These are phyloP conservation scores for Sebastes wilsoni DNA, from an alignment of 2,797 vertebrate species.

Conservation along the genomic window DNA sequence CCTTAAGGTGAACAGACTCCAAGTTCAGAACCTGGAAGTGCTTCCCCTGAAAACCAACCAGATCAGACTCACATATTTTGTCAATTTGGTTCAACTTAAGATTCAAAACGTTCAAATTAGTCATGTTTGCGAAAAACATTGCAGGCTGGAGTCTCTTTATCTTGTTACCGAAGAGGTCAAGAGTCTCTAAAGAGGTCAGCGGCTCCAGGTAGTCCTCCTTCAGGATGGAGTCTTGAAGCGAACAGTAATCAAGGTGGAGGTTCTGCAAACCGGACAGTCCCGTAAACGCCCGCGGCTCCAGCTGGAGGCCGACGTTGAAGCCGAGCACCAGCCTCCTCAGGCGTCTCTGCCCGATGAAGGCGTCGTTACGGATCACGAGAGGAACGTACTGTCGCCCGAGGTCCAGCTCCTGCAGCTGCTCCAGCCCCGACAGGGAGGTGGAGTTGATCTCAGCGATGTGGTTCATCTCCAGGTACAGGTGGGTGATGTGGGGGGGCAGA, in stretches of 20 bases:
- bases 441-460: conserved; percentile 73
- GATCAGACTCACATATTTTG: conserved; percentile 79
- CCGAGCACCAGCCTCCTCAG: conserved; percentile 79
- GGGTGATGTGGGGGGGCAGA: conserved; percentile 75
- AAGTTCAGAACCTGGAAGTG: conserved; percentile 75
- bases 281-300: conserved; percentile 81
- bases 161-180: conserved; percentile 80
- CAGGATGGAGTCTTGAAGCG: conserved; percentile 76
- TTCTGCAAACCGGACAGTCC: conserved; percentile 73
- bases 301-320: conserved; percentile 46
- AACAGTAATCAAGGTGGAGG: conserved; percentile 76
- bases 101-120: conserved; percentile 72
- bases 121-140: conserved; percentile 80
- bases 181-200: conserved; percentile 76
- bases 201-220: conserved; percentile 80
- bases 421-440: conserved; percentile 79
- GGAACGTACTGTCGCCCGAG: conserved; percentile 64
- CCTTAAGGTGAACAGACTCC: conserved; percentile 33
- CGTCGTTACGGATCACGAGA: conserved; percentile 73
- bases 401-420: conserved; percentile 73
- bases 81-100: conserved; percentile 78
- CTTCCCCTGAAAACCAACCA: conserved; percentile 81
- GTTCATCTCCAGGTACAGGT: conserved; percentile 79
- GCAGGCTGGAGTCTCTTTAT: conserved; percentile 80
- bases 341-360: conserved; percentile 80